phyloP scores from a whole-genome alignment of 2,797 vertebrate genomes.

The Vireo griseus region DNA sequence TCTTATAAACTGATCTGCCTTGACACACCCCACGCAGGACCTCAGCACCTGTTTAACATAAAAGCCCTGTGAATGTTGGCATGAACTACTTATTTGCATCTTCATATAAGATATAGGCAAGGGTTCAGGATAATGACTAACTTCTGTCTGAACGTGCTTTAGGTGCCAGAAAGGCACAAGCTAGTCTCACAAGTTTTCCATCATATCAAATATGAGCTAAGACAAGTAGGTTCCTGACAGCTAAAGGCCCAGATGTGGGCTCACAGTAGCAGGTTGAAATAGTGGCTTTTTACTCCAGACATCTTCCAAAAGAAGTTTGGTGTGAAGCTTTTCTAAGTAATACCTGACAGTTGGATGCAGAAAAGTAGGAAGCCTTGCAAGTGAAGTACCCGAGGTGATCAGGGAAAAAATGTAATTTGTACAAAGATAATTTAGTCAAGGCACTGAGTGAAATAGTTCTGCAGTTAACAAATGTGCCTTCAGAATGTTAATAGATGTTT shows the following conservation, averaged over 20 bases:
- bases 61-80: background rate
- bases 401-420: background rate
- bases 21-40: background rate
- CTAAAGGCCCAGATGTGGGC: background rate
- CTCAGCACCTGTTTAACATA: background rate
- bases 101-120: background rate
- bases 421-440: constrained; percentile 3
- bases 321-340: background rate
- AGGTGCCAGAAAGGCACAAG: background rate
- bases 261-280: background rate
- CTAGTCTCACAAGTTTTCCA: background rate
- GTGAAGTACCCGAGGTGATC: background rate
- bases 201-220: background rate
- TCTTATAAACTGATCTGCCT: background rate
- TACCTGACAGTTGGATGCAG: background rate
- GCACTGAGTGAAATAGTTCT: background rate
- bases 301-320: background rate
- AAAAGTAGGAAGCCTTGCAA: background rate
- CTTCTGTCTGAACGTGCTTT: background rate
- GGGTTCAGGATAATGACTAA: background rate
- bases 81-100: background rate
- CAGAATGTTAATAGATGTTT: constrained; percentile 5
- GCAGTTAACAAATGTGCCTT: background rate
- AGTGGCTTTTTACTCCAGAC: background rate
- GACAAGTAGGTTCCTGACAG: background rate